Conservation (phyloP, 2,797 vertebrate species). For the Sebastiscus albofasciatus region DNA sequence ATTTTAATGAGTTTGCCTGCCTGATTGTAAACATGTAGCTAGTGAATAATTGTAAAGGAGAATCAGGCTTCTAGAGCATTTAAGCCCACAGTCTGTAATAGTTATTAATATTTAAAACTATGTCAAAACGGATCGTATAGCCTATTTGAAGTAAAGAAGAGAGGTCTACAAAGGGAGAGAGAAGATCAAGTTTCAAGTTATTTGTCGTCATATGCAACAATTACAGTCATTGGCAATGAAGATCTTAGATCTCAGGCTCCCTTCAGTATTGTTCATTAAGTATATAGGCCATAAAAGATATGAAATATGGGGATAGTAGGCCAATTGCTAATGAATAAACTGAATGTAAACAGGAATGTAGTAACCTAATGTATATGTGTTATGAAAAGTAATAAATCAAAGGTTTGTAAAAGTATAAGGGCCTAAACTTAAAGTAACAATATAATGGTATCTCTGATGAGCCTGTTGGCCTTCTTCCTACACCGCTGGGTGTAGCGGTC, state of each 20-base stretch:
- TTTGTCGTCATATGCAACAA: neutral
- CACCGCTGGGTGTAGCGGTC: neutral
- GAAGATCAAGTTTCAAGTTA: neutral
- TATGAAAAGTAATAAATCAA: too few relatives aligned
- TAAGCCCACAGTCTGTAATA: too few relatives aligned
- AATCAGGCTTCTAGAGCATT: too few relatives aligned
- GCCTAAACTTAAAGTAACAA: too few relatives aligned
- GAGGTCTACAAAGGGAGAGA: neutral
- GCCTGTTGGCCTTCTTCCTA: neutral
- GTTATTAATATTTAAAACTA: too few relatives aligned
- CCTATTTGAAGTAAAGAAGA: neutral
- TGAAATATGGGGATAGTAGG: rapidly evolving
- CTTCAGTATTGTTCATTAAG: neutral
- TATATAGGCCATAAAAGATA: neutral
- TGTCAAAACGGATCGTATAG: too few relatives aligned
- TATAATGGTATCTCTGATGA: neutral
- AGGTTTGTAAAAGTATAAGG: too few relatives aligned
- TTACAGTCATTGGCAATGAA: neutral
- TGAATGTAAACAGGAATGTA: rapidly evolving
- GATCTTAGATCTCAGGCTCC: neutral
- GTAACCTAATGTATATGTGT: too few relatives aligned
- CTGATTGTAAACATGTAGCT: too few relatives aligned
- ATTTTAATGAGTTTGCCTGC: too few relatives aligned
- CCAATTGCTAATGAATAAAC: too few relatives aligned
- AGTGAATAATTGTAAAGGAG: too few relatives aligned